Evolutionary conservation across 2,797 vertebrate species (phyloP), one percentile per base, ranked within the genome.

Genomic region (Mareca strepera): DNA sequence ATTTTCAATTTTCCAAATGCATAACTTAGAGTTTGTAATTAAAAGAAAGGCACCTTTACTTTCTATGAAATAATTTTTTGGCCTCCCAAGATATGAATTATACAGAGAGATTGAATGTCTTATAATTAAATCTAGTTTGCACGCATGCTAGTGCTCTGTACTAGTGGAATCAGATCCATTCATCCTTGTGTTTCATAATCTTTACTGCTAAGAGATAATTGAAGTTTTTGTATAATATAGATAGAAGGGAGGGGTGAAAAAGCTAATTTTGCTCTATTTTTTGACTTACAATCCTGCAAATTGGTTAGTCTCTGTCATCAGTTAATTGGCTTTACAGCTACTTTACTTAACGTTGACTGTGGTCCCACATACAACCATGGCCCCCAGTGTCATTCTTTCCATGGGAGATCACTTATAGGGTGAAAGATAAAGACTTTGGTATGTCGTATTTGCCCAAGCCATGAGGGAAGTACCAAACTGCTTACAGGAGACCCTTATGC

Each of bases 11-110:
- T 95, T 92, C 33, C 66, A 80, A 93, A 81, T 72, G 41, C 58
- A 48, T 92, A 91, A 80, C 37, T 94, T 85, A 91, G 18, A 88
- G 66, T 43, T 77, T 91, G 58, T 78, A 89, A 96, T 93, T 95
- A 94, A 90, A 94, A 70, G 68, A 94, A 94, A 91, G 84, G 58
- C 92, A 93, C 58, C 58, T 94, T 95, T 95, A 76, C 66, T 75
- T 94, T 87, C 68, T 31, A 72, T 55, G 9, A 94, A 95, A 95
- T 85, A 60, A 12, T 31, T 94, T 93, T 92, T 63, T n/a, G 37
- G 53, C 73, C 58, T 95, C 84, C 68, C 82, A 87, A 89, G 84
- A 41, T 55, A 60, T 66, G 75, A 92, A 74, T 95, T 78, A 75
- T 78, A 39, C 44, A 46, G 53, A 86, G 89, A 91, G 86, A 82